phyloP scores from a whole-genome alignment of 2,113 vertebrate genomes.

The Agelaius tricolor region DNA sequence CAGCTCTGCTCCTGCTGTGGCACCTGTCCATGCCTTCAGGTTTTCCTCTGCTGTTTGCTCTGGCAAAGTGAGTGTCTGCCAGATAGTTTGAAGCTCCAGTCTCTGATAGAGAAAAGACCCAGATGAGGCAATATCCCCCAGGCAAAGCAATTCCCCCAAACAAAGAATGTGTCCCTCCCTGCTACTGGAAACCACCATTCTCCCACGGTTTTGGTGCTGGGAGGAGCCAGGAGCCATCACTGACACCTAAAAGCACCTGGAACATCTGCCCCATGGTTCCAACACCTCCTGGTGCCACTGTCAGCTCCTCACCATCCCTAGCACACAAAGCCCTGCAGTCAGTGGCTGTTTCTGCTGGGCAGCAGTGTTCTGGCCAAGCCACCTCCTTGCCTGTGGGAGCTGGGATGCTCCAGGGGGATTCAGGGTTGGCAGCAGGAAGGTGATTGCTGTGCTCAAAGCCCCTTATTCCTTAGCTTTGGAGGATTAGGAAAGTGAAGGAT shows the following conservation, averaged over 20 bases:
- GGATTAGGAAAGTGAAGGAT: background rate
- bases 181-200: background rate
- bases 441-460: accelerated
- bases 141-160: background rate
- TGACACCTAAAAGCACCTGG: background rate
- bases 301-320: accelerated
- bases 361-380: background rate
- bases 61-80: background rate
- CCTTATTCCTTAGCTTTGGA: background rate
- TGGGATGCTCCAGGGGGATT: background rate
- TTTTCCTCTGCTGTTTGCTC: background rate
- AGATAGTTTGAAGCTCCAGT: background rate
- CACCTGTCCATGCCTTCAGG: background rate
- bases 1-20: background rate
- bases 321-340: background rate
- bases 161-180: accelerated
- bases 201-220: background rate
- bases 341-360: background rate
- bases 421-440: background rate
- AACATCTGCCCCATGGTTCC: accelerated
- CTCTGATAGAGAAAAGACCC: background rate
- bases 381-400: background rate
- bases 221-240: background rate
- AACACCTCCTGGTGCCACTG: accelerated
- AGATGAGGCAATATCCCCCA: background rate